Base-by-base conservation (phyloP, 92 coral and sea anemone genomes). In the Zoanthus sociatus region DNA sequence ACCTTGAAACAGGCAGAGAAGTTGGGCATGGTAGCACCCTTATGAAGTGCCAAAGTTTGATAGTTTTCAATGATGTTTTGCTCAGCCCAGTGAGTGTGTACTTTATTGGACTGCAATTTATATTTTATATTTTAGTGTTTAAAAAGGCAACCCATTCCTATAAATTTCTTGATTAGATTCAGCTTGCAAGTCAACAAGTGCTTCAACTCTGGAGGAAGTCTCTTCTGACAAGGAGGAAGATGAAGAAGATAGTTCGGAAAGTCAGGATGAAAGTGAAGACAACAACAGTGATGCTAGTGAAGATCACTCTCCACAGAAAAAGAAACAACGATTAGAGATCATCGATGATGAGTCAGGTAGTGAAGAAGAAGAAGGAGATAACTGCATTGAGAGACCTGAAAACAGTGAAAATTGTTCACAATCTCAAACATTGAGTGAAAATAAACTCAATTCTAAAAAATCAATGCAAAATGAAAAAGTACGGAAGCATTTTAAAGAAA, bases 281-380 rank as follows among this genome's bases (percentile, higher is more conserved):
- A 50, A 50, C 55, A 30, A 7, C 76, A 86, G 79, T 30, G 61
- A 66, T 68, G 55, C 78, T 7, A 20, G 53, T 8, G 64, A 30
- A 20, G 82, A 86, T n/a, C 61, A 33, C 6, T 6, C 72, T 12
- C 42, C 69, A 33, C 78, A 70, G 66, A 83, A 42, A 37, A 58
- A 86, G 74, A 83, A 45, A 8, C 33, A 32, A 32, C 53, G 67
- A 54, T 71, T 61, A 17, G 71, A 47, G 12, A 69, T 16, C 30
- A 16, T 54, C 20, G 83, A 69, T 26, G 64, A 30, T 63, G 69
- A 63, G 5, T 17, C 55, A 50, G 7, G 44, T 58, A 21, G 7
- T 8, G 67, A 46, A 63, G 87, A 85, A 63, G 87, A 85, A n/a
- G 82, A 88, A 37, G 26, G 21, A 16, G 64, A 91, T 17, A 48